Evolutionary conservation across 2,888 invertebrate species (phyloP), one percentile per base, ranked within the genome.

Genomic region (Prionchulus punctatus): DNA sequence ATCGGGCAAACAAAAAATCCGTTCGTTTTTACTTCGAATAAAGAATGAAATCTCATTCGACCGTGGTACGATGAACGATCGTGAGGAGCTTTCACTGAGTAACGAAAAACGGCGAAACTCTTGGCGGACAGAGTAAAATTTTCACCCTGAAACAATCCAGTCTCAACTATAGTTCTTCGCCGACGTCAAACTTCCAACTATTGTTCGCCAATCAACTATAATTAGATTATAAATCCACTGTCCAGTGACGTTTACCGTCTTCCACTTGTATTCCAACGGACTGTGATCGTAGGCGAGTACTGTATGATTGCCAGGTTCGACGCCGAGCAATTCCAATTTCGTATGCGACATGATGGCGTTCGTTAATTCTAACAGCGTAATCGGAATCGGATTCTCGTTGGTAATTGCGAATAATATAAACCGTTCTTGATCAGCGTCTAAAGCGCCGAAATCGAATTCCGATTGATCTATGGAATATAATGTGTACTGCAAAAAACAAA

Each of bases 321-420:
- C 67, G 30, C 72, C 73, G 30, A 72, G 58, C 57, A 73, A 62
- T 55, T 70, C 65, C 30, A 76, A 64, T 30, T 57, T 59, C 7
- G 71, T 68, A 49, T 49, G 12, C 12, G 7, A 12, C 4, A 30
- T 26, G 12, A 53, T 64, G 62, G 49, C 66, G 66, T 66, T 70
- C 65, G 60, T 70, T 65, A 55, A 2, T 31, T 60, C 60, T 60
- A 76, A 77, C 60, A 82, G 67, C 57, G 78, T 77, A 63, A 86
- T 79, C 64, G 79, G 78, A 30, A 85, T 80, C 15, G 85, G 85
- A 73, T 86, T 86, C 60, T 79, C 78, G 73, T 86, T 86, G 62
- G 81, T 76, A 36, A 86, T 70, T 30, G 82, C 79, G 71, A 85
- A 82, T 65, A 79, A 75, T 63, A 85, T 81, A 63, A 81, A 81